Conservation (phyloP, 1,140 invertebrate genomes). For the Bombus terrestris region DNA sequence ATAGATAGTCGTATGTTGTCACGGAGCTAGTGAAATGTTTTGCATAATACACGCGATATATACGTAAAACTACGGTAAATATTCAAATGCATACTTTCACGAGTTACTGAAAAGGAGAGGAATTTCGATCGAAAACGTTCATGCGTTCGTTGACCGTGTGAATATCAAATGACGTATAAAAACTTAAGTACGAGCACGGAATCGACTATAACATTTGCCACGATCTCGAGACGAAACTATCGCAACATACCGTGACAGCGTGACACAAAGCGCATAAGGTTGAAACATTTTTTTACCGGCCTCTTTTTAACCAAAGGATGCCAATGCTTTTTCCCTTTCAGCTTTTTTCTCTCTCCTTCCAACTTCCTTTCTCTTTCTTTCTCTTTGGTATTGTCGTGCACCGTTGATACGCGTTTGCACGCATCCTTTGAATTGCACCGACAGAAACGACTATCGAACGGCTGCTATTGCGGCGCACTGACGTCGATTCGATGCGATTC, state of each 20-base stretch:
- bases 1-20: no score
- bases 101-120: background rate
- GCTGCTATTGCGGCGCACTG: constrained; percentile 47
- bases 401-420: constrained; percentile 43
- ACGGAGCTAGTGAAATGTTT: no score
- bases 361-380: background rate
- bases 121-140: background rate
- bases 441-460: constrained; percentile 61
- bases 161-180: background rate
- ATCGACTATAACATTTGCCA: background rate
- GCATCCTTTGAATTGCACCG: constrained; percentile 46
- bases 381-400: constrained; percentile 26
- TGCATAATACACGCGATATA: no score
- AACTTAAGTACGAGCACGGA: background rate
- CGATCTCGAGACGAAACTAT: background rate
- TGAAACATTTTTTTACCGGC: constrained; percentile 38
- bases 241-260: background rate
- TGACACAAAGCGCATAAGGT: constrained; percentile 35
- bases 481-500: constrained; percentile 58
- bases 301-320: constrained; percentile 46
- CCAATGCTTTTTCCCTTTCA: constrained; percentile 4
- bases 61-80: no score
- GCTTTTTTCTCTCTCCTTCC: background rate
- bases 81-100: no score
- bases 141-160: background rate